These are phyloP conservation scores for Brachypteracias leptosomus DNA, from an alignment of 2,113 vertebrate genomes.

Conservation along the genomic window DNA sequence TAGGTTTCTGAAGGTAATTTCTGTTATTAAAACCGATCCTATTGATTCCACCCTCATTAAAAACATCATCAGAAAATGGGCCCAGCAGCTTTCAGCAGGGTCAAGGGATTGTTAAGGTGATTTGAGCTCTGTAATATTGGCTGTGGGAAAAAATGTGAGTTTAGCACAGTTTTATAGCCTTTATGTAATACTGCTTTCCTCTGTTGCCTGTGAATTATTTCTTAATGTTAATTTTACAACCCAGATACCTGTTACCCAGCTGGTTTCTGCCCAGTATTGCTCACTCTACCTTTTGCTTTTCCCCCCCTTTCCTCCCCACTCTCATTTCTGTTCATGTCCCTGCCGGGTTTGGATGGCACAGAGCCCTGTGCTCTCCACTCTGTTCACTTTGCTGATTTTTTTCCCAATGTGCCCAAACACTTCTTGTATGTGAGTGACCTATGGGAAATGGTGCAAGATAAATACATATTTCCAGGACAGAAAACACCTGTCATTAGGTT, in stretches of 20 bases:
- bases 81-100: not conserved
- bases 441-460: not conserved
- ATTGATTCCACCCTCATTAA: not conserved
- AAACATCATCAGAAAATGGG: not conserved
- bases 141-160: not conserved
- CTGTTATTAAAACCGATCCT: not conserved
- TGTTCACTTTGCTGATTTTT: too few relatives aligned
- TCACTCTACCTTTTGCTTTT: not conserved
- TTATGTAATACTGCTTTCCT: not conserved
- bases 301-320: not conserved
- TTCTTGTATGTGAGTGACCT: not conserved
- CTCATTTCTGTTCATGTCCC: too few relatives aligned
- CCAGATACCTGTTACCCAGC: not conserved
- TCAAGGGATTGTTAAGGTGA: not conserved
- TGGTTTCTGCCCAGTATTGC: not conserved
- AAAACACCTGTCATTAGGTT: not conserved
- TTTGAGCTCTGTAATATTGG: not conserved
- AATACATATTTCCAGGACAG: not conserved
- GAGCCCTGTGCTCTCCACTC: not conserved
- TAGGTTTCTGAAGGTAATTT: not conserved
- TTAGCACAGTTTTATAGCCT: not conserved
- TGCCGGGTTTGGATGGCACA: too few relatives aligned
- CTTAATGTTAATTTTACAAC: not conserved
- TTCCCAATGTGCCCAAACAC: rapidly evolving
- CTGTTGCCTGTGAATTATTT: not conserved